Evolutionary conservation across 2,888 invertebrate species (phyloP).

Genomic region (Lycaena phlaeas): DNA sequence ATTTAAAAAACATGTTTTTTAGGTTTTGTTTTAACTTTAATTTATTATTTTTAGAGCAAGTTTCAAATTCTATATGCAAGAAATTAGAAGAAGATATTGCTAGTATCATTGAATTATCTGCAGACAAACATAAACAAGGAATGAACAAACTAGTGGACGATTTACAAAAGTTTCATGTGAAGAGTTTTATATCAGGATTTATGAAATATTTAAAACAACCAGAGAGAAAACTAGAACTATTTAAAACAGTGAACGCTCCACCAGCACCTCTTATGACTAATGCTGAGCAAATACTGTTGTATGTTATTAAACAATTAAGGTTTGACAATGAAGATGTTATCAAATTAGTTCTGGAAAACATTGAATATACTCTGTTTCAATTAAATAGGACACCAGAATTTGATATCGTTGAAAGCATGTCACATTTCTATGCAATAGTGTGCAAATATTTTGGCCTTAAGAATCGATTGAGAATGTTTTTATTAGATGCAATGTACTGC

Average conservation of each 20-base stretch:
- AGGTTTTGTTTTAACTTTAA: no score
- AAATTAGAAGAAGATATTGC: conserved; percentile 35
- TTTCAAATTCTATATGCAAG: conserved; percentile 26
- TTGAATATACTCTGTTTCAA: conserved; percentile 49
- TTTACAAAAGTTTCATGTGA: conserved; percentile 30
- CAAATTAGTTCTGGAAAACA: conserved; percentile 33
- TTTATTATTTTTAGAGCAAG: conserved; percentile 33
- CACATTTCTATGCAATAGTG: conserved; percentile 54
- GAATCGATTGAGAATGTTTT: conserved; percentile 44
- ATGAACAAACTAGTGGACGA: conserved; percentile 39
- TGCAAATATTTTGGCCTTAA: conserved; percentile 45
- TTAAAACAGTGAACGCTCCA: conserved; percentile 29
- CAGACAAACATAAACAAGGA: conserved; percentile 26
- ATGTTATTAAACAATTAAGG: conserved; percentile 35
- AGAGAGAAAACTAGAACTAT: conserved; percentile 40
- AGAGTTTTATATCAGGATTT: conserved; percentile 36
- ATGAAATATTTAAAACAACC: conserved; percentile 41
- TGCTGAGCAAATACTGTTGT: conserved; percentile 49
- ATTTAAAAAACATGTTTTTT: no score
- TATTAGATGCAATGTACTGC: conserved; percentile 63
- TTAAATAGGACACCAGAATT: conserved; percentile 47
- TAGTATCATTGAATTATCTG: conserved; percentile 28
- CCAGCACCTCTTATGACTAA: conserved; percentile 50
- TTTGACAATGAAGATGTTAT: conserved; percentile 29
- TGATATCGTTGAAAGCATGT: conserved; percentile 44